phyloP scores from a whole-genome alignment of 1,140 invertebrate genomes.

The Trypoxylus dichotomus region DNA sequence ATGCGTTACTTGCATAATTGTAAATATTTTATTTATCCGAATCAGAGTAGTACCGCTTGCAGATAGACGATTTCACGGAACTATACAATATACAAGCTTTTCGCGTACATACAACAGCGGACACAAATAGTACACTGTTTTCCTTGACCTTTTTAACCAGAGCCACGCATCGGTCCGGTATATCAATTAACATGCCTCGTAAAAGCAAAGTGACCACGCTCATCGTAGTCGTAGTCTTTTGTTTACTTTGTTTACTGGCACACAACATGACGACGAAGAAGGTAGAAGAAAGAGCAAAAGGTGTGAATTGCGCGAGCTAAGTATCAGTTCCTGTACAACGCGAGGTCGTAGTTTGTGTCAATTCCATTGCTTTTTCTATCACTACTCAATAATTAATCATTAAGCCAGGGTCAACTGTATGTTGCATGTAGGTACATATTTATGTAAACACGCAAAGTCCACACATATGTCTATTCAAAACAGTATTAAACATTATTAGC shows the following conservation, averaged over 20 bases:
- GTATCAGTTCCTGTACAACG: constrained; percentile 3
- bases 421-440: not conserved
- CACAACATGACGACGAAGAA: not conserved
- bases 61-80: not conserved
- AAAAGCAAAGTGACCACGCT: constrained; percentile 17
- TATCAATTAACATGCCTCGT: constrained; percentile 12
- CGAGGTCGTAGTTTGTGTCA: constrained; percentile 18
- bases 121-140: not conserved
- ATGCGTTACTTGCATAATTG: too few relatives aligned
- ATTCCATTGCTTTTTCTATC: constrained; percentile 1
- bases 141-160: constrained; percentile 21
- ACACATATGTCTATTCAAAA: too few relatives aligned
- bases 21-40: too few relatives aligned
- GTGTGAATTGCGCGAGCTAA: constrained; percentile 1
- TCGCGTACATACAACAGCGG: not conserved
- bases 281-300: constrained; percentile 1
- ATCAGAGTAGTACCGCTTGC: too few relatives aligned
- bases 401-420: constrained; percentile 3
- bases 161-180: constrained; percentile 7
- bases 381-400: constrained; percentile 8
- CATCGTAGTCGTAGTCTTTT: constrained; percentile 21
- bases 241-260: constrained; percentile 22
- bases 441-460: not conserved
- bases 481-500: too few relatives aligned
- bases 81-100: not conserved